phyloP scores from a whole-genome alignment of 2,113 vertebrate species.

The Toxotes jaculatrix region DNA sequence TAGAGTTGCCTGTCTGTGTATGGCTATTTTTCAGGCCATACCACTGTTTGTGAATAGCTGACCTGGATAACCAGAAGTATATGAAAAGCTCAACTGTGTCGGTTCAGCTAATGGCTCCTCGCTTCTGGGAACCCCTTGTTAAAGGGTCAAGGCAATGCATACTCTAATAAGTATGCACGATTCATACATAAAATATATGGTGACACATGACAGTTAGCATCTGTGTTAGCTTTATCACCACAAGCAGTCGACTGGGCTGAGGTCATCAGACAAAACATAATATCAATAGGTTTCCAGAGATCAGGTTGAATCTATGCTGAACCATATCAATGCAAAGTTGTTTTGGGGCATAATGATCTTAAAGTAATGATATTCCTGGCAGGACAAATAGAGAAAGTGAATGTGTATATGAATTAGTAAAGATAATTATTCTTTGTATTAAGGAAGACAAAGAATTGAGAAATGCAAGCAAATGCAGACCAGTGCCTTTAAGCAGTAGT shows the following conservation, averaged over 20 bases:
- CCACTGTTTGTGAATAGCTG: slow-evolving; percentile 56
- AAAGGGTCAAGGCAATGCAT: slow-evolving; percentile 59
- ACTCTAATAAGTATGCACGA: slow-evolving; percentile 39
- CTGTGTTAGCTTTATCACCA: slow-evolving; percentile 54
- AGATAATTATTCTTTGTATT: background rate
- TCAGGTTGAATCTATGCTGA: background rate
- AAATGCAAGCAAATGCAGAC: background rate
- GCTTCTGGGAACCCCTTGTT: slow-evolving; percentile 70
- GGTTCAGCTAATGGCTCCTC: slow-evolving; percentile 54
- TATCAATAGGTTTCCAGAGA: slow-evolving; percentile 3
- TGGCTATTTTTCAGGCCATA: slow-evolving; percentile 36
- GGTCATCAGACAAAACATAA: slow-evolving; percentile 25
- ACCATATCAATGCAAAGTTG: background rate
- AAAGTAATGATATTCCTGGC: background rate
- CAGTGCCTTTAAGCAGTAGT: background rate
- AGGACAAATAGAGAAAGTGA: background rate
- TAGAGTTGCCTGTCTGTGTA: slow-evolving; percentile 46
- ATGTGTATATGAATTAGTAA: background rate
- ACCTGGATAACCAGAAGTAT: slow-evolving; percentile 62
- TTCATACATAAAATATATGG: slow-evolving; percentile 49
- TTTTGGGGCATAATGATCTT: background rate
- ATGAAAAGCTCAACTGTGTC: slow-evolving; percentile 50
- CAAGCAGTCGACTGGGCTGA: slow-evolving; percentile 31
- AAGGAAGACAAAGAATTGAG: background rate
- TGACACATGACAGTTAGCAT: slow-evolving; percentile 71